Base-by-base conservation (phyloP, 1,140 invertebrate genomes). In the Temnothorax nylanderi region DNA sequence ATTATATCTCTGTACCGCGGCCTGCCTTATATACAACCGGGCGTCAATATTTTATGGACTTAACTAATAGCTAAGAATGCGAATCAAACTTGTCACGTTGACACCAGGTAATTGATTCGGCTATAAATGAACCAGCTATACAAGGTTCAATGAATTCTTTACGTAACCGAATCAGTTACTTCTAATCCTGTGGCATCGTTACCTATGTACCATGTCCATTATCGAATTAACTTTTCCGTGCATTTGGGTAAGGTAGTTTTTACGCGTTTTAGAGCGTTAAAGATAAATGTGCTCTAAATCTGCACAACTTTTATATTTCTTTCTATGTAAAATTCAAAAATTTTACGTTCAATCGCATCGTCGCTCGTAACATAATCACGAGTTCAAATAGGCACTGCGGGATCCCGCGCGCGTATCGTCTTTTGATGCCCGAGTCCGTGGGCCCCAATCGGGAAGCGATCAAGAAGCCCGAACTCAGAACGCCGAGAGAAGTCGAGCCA, bases 381-480 rank as follows among this genome's bases (percentile, higher is more conserved):
- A 34, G 58, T 62, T 34, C 37, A 44, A 26, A 37, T 32, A 47
- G 18, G 16, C 34, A 26, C 8, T 0, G 6, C 3, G 56, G 13
- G 41, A 47, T 44, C 41, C 18, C 41, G 51, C 41, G n/a, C n/a
- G 26, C 26, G 26, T 26, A 26, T 26, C 26, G 26, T 26, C 26
- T 21, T 58, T 65, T 21, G 54, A 65, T 26, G 18, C 11, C 34
- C 34, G 47, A 32, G 37, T 8, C 26, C 16, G 47, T 64, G 81
- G 81, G 78, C 88, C 81, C 84, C 86, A 84, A 85, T 80, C 62
- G 85, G 81, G 90, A 93, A 86, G 44, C 80, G 88, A 89, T 91
- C 54, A 77, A 49, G 56, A 72, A 77, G 65, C 3, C 37, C 13
- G 65, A 80, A 64, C 60, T 51, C 60, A 37, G 62, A 69, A 72